A percentile compares a stretch with the other conserved stretches of the same genome.
Conservation (phyloP, 2,113 vertebrate genomes). For the Notothenia coriiceps region DNA sequence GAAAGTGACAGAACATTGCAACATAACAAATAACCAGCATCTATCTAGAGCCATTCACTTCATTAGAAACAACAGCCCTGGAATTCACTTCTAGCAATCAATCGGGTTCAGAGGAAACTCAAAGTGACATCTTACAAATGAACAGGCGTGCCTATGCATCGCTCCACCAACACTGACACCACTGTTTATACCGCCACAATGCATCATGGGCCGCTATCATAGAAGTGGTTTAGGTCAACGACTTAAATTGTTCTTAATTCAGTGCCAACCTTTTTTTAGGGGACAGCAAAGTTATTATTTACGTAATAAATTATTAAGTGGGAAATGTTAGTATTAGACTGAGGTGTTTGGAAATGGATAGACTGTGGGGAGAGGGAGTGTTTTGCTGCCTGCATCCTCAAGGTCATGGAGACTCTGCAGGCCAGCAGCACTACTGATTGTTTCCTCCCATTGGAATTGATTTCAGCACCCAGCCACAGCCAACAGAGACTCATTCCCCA, state of each 20-base stretch:
- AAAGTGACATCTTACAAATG: slow-evolving; percentile 73
- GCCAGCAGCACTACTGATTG: slow-evolving; percentile 66
- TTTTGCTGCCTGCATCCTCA: slow-evolving; percentile 56
- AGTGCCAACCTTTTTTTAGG: slow-evolving; percentile 6
- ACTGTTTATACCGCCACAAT: slow-evolving; percentile 48
- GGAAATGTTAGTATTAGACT: slow-evolving; percentile 49
- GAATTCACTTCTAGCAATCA: slow-evolving; percentile 63
- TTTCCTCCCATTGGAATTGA: slow-evolving; percentile 73
- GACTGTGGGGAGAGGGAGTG: slow-evolving; percentile 28
- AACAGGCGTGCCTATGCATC: slow-evolving; percentile 56
- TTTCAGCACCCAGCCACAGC: slow-evolving; percentile 51
- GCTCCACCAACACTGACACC: slow-evolving; percentile 33
- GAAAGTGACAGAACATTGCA: slow-evolving; percentile 56
- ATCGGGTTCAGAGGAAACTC: slow-evolving; percentile 59
- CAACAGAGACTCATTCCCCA: slow-evolving; percentile 76
- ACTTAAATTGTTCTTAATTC: slow-evolving; percentile 26
- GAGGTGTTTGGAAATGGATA: slow-evolving; percentile 14
- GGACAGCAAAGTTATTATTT: slow-evolving; percentile 58
- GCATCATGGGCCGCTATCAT: slow-evolving; percentile 59
- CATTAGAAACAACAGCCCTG: slow-evolving; percentile 63
- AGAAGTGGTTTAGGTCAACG: slow-evolving; percentile 40
- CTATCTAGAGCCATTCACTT: slow-evolving; percentile 59
- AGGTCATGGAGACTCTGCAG: slow-evolving; percentile 69
- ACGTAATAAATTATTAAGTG: slow-evolving; percentile 70
- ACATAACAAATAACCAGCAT: slow-evolving; percentile 59